phyloP scores from a whole-genome alignment of 2,797 vertebrate species.

The Yasuhikotakia modesta region DNA sequence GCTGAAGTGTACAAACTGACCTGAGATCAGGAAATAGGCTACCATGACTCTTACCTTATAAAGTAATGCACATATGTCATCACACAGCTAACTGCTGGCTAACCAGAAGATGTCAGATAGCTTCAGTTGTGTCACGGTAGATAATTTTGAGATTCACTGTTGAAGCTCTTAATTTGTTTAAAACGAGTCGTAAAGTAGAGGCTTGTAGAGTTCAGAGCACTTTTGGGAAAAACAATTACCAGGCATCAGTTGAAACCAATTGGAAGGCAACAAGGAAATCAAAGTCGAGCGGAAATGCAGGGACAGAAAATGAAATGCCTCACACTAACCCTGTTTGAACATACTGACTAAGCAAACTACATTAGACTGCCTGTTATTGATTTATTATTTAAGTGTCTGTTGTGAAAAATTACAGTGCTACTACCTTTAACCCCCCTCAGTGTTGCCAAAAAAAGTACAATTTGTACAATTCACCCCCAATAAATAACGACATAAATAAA shows the following conservation, averaged over 20 bases:
- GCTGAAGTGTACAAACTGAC: slow-evolving; percentile 13
- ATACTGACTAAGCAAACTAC: slow-evolving; percentile 60
- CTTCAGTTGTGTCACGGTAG: not conserved
- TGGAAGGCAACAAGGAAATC: slow-evolving; percentile 40
- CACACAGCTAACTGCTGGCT: not conserved
- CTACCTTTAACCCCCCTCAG: slow-evolving; percentile 48
- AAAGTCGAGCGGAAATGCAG: slow-evolving; percentile 41
- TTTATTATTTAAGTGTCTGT: slow-evolving; percentile 62
- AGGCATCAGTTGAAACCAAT: slow-evolving; percentile 37
- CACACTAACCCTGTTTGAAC: slow-evolving; percentile 45
- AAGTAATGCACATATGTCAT: slow-evolving; percentile 24
- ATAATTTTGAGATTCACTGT: not conserved
- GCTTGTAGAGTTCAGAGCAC: slow-evolving; percentile 20
- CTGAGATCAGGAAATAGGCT: slow-evolving; percentile 40
- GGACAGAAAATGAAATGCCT: slow-evolving; percentile 52
- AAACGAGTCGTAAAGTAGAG: not conserved
- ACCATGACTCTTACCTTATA: slow-evolving; percentile 26
- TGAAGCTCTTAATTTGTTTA: not conserved
- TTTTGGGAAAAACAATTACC: slow-evolving; percentile 45
- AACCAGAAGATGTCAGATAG: slow-evolving; percentile 26
- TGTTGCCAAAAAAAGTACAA: slow-evolving; percentile 40
- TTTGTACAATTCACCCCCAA: slow-evolving; percentile 35
- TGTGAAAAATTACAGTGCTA: slow-evolving; percentile 59
- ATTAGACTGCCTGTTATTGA: slow-evolving; percentile 55
- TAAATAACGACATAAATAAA: slow-evolving; percentile 28